phyloP scores from a whole-genome alignment of 2,888 invertebrate species.

The Lutraria lutraria region DNA sequence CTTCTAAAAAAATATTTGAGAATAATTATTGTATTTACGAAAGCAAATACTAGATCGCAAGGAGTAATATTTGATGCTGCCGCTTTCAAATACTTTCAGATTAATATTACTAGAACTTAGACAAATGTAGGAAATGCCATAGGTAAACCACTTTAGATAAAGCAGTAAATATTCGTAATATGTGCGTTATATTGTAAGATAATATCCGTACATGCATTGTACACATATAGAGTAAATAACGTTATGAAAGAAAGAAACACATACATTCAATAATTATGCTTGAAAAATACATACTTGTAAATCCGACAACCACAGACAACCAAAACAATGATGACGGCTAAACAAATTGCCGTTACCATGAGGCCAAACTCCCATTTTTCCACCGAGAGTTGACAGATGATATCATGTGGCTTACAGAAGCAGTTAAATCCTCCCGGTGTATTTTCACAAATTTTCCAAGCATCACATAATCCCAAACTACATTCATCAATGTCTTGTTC shows the following conservation, averaged over 20 bases:
- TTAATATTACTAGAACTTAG: no score
- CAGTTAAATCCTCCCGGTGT: slow-evolving; percentile 50
- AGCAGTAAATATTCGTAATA: no score
- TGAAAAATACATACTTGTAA: slow-evolving; percentile 24
- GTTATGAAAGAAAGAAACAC: no score
- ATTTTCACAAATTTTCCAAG: slow-evolving; percentile 40
- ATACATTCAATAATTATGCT: no score
- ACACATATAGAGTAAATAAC: no score
- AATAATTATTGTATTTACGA: neutral
- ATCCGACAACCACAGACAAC: neutral
- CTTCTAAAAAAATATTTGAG: neutral
- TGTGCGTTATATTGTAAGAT: no score
- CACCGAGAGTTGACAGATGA: slow-evolving; percentile 43
- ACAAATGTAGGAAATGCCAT: no score
- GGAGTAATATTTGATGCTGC: no score
- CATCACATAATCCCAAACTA: slow-evolving; percentile 54
- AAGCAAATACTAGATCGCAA: no score
- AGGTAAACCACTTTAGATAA: no score
- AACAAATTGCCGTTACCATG: slow-evolving; percentile 19
- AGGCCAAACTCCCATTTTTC: slow-evolving; percentile 46
- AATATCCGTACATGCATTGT: no score
- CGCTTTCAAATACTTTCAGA: no score
- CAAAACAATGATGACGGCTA: neutral
- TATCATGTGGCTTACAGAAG: slow-evolving; percentile 43
- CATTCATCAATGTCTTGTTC: slow-evolving; percentile 66